A percentile compares a stretch with the other conserved stretches of the same genome.
Evolutionary conservation across 2,113 vertebrate genomes (phyloP).

Genomic region (Chrysemys picta): DNA sequence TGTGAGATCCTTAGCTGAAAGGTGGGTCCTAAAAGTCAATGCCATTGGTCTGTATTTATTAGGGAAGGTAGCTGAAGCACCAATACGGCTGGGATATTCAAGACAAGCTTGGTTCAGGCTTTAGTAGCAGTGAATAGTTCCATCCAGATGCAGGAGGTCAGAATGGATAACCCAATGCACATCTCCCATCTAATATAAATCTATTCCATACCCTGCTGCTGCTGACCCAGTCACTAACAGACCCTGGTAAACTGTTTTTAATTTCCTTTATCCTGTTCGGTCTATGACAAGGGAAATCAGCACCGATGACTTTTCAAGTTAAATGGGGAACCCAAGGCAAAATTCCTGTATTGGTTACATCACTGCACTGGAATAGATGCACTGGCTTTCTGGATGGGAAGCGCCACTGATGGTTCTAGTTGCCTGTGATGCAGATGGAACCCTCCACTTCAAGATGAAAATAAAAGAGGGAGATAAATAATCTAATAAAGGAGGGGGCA

Average conservation of each 20-base stretch:
- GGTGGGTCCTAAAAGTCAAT: fast-evolving
- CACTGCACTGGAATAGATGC: neutral
- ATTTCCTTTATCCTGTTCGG: neutral
- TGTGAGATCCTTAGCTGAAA: neutral
- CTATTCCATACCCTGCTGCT: neutral
- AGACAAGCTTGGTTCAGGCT: neutral
- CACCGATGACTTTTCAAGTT: neutral
- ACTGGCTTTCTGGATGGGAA: too few relatives aligned
- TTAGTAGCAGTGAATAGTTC: neutral
- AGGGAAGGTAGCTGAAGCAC: neutral
- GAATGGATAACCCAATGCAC: neutral
- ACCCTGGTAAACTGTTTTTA: fast-evolving
- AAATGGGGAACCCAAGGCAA: fast-evolving
- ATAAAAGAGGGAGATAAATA: fast-evolving
- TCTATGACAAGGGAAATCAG: neutral
- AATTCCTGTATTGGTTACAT: neutral
- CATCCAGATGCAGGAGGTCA: neutral
- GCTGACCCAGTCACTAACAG: fast-evolving
- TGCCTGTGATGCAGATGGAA: neutral
- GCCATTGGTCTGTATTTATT: too few relatives aligned
- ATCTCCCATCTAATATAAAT: too few relatives aligned
- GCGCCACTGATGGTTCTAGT: neutral
- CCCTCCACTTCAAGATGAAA: neutral
- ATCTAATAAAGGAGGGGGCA: fast-evolving
- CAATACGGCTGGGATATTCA: neutral